These are phyloP conservation scores for Sarcophaga carnaria DNA, from an alignment of 2,888 invertebrate genomes.

Conservation along the genomic window DNA sequence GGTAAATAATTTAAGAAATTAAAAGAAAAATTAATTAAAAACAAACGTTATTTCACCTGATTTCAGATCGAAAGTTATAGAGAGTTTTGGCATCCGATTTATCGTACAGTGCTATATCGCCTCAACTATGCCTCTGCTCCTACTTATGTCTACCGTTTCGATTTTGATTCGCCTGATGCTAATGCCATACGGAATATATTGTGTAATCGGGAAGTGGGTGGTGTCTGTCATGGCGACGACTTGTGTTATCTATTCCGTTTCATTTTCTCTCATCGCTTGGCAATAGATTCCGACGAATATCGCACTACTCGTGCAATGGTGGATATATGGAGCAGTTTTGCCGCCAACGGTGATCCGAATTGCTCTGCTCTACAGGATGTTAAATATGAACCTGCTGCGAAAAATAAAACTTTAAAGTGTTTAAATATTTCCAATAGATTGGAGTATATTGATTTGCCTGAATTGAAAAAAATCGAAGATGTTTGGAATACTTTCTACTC, in stretches of 20 bases:
- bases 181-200: constrained; percentile 77
- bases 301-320: constrained; percentile 76
- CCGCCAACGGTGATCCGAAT: constrained; percentile 77
- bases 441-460: constrained; percentile 76
- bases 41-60: background rate
- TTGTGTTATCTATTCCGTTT: constrained; percentile 79
- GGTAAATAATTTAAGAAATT: constrained; percentile 1
- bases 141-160: constrained; percentile 80
- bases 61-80: constrained; percentile 76
- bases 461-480: constrained; percentile 74
- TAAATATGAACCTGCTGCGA: constrained; percentile 73
- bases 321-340: constrained; percentile 79
- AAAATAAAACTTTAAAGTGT: constrained; percentile 73
- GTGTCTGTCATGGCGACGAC: constrained; percentile 81
- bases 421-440: constrained; percentile 77
- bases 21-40: background rate
- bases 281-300: constrained; percentile 74
- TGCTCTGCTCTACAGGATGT: constrained; percentile 73
- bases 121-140: constrained; percentile 75
- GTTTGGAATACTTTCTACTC: constrained; percentile 79
- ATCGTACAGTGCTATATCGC: constrained; percentile 75
- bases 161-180: constrained; percentile 78
- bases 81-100: constrained; percentile 80
- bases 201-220: constrained; percentile 76
- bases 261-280: constrained; percentile 74